These are phyloP conservation scores for Arizona elegans DNA, from an alignment of 2,113 vertebrate species.

Conservation along the genomic window DNA sequence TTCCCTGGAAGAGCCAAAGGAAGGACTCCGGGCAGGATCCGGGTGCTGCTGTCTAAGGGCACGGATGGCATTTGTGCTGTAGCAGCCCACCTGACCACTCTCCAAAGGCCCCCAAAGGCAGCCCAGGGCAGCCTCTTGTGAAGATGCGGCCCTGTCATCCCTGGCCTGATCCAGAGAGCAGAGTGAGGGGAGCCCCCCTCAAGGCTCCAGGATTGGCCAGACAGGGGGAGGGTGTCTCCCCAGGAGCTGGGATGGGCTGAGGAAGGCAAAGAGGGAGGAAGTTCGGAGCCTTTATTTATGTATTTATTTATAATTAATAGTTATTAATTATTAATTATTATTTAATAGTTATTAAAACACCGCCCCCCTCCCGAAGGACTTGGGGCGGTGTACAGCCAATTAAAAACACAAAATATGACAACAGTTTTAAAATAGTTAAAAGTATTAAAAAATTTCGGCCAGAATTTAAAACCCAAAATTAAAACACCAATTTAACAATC, in stretches of 20 bases:
- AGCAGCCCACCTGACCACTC: neutral
- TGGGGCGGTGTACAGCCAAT: too few species aligned
- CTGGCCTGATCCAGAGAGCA: neutral
- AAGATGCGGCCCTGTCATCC: neutral
- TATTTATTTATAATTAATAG: too few species aligned
- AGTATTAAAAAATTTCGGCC: too few species aligned
- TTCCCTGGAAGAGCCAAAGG: neutral
- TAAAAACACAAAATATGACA: too few species aligned
- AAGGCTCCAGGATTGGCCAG: neutral
- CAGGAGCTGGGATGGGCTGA: neutral
- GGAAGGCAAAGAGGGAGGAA: neutral
- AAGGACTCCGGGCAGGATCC: neutral
- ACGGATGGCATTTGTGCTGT: neutral
- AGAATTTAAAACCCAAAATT: too few species aligned
- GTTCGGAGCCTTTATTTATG: neutral
- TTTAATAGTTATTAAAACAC: too few species aligned
- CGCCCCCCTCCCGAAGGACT: too few species aligned
- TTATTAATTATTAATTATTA: too few species aligned
- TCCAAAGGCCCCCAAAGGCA: neutral
- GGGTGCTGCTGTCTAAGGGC: neutral
- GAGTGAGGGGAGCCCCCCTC: neutral
- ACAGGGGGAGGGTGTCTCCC: accelerated
- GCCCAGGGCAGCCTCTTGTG: neutral
- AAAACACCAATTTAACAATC: too few species aligned
- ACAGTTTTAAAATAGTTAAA: too few species aligned